These are phyloP conservation scores for Nematolebias whitei DNA, from an alignment of 2,113 vertebrate genomes.

Conservation along the genomic window DNA sequence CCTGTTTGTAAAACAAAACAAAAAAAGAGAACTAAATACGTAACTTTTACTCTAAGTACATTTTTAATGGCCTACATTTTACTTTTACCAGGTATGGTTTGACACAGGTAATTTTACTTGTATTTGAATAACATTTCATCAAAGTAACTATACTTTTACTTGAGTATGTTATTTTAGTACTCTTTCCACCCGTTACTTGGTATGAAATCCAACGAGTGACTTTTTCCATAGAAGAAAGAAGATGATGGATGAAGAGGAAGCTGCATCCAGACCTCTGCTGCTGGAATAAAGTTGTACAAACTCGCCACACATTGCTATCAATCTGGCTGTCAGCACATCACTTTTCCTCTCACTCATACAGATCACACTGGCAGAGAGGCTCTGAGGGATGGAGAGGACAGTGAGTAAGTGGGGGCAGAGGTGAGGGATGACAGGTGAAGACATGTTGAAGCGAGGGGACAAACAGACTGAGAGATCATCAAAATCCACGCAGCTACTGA, in stretches of 20 bases:
- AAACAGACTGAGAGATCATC: constrained; percentile 9
- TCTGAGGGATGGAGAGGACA: not conserved
- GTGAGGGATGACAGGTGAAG: constrained; percentile 20
- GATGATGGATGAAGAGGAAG: constrained; percentile 68
- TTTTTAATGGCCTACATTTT: no score
- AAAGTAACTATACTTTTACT: no score
- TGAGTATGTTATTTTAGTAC: no score
- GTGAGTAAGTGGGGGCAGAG: not conserved
- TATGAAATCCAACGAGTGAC: no score
- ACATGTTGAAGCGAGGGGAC: constrained; percentile 29
- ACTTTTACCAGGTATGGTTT: no score
- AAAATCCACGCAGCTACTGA: constrained; percentile 25
- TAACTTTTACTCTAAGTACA: no score
- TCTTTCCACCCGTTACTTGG: no score
- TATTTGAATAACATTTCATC: no score
- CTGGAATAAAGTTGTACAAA: constrained; percentile 60
- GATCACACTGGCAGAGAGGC: constrained; percentile 9
- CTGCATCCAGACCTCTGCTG: constrained; percentile 41
- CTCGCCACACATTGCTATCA: constrained; percentile 50
- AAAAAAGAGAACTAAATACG: no score
- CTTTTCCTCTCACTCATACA: constrained; percentile 22
- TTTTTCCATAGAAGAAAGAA: constrained; percentile 4
- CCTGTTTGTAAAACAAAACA: no score
- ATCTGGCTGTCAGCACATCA: constrained; percentile 56
- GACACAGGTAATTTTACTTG: no score